Percentiles rank a stretch among this genome's conserved stretches.
These are phyloP conservation scores for Pachyrhynchus sulphureomaculatus DNA, from an alignment of 1,140 invertebrate species.

Conservation along the genomic window DNA sequence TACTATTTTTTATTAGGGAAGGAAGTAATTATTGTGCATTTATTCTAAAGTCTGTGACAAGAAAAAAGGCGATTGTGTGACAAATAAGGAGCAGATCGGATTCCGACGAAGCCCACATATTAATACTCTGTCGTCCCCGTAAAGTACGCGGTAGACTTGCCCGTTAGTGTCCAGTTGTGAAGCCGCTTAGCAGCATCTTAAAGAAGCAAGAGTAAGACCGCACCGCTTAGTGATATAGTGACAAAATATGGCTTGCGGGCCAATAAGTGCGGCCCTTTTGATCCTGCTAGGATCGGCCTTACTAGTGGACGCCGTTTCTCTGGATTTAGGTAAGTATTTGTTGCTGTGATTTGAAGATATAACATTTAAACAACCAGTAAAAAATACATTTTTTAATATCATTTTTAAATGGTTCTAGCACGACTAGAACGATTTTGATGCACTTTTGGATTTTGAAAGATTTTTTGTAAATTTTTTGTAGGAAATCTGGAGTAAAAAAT, in stretches of 20 bases:
- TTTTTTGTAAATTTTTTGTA: no score
- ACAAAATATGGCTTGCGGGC: constrained; percentile 25
- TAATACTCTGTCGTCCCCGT: constrained; percentile 29
- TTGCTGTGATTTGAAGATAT: no score
- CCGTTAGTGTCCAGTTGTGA: constrained; percentile 23
- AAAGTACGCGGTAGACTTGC: constrained; percentile 22
- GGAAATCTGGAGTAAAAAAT: no score
- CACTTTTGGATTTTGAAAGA: no score
- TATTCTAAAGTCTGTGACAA: constrained; percentile 1
- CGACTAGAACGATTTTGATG: no score
- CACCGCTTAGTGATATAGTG: neutral
- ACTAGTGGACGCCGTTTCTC: constrained; percentile 27
- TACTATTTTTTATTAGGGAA: neutral
- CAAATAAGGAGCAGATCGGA: constrained; percentile 37
- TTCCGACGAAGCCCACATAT: constrained; percentile 32
- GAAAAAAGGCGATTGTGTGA: constrained; percentile 31
- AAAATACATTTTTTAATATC: no score
- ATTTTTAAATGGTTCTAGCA: no score
- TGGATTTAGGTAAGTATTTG: constrained; percentile 33
- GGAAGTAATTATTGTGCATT: constrained; percentile 17
- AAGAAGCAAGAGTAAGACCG: neutral
- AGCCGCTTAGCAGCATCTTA: constrained; percentile 19
- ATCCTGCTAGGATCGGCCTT: constrained; percentile 13
- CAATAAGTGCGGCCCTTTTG: constrained; percentile 9
- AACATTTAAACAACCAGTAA: no score